Evolutionary conservation across 2,113 vertebrate genomes (phyloP), one percentile per base, ranked within the genome.

Genomic region (Rhinoderma darwinii): DNA sequence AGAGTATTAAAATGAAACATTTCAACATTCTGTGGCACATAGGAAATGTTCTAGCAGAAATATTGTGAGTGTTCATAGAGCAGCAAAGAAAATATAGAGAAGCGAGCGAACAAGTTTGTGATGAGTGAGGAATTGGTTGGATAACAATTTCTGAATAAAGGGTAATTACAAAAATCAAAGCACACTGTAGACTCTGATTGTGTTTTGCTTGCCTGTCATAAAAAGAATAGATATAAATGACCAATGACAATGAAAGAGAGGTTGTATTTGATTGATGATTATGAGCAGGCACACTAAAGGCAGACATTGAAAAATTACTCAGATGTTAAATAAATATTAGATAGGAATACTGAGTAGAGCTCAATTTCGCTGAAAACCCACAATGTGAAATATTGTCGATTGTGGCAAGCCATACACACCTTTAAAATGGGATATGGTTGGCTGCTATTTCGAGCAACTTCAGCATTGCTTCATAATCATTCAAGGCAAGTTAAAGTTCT

Each of bases 171-270:
- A 50, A 87, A 87, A 87, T 87, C 78, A 86, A 77, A 35, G 66
- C n/a, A 37, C 35, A n/a, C 85, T 75, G 68, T 74, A 43, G 85
- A 56, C 37, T 72, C 47, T 87, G 78, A 87, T 87, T 74, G 85
- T 87, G 68, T 87, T 87, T 74, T 70, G 78, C 78, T 74, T 59
- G 68, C 78, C 66, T 87, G 85, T 82, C 85, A 82, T 44, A 70
- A 43, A 82, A 56, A 87, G 85, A 82, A 82, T 82, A 82, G 78
- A 87, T 87, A 87, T 82, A 82, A 82, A 87, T 87, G 78, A 87
- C 78, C 85, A 86, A 59, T 80, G 51, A 72, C 68, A 74, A 73
- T 82, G 50, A 82, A 82, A 82, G 54, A 87, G 68, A 72, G 66
- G 66, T 82, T 87, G 63, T n/a, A 47, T 75, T 61, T 87, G 85